Evolutionary conservation across 2,113 vertebrate genomes (phyloP), one percentile per base, ranked within the genome.

Genomic region (Pedionomus torquatus): DNA sequence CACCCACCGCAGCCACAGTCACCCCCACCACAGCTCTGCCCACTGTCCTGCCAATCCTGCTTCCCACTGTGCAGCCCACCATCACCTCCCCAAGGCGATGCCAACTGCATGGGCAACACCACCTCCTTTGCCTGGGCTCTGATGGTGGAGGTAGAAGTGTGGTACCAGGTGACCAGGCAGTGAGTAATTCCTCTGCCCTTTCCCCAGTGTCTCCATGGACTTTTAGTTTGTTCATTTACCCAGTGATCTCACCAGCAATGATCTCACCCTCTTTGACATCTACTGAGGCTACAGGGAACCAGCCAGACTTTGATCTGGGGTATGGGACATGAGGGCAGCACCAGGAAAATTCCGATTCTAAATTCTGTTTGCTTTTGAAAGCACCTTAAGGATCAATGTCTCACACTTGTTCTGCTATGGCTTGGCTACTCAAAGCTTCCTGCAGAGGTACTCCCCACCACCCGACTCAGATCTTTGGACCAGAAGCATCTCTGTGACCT

Each of bases 381-480:
- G 41, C 33, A 35, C 33, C 24, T 24, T 20, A 5, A 2, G 17
- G 7, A 74, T 57, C 35, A 43, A 39, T 13, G 9, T 13, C 30
- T 51, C 54, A 23, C 10, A 7, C 23, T 74, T 37, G 48, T 33
- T 61, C 85, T 72, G n/a, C 48, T 70, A 33, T 15, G 43, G 25
- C 61, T 65, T 65, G 28, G 49, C 39, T 54, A 1, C 49, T 64
- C n/a, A 33, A 54, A 72, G n/a, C 51, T 60, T 51, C 28, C 26
- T 0, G 0, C 25, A 26, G 11, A 21, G 23, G 13, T 24, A 64
- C 3, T 11, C 33, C 10, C 54, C 20, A 8, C 0, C 0, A 10
- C 24, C 23, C 16, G 21, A 48, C 49, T 31, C 61, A n/a, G 39
- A 4, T 11, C 24, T 17, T 17, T 5, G 9, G 3, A 7, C 24